Evolutionary conservation across 2,113 vertebrate species (phyloP).

Genomic region (Alligator mississippiensis): DNA sequence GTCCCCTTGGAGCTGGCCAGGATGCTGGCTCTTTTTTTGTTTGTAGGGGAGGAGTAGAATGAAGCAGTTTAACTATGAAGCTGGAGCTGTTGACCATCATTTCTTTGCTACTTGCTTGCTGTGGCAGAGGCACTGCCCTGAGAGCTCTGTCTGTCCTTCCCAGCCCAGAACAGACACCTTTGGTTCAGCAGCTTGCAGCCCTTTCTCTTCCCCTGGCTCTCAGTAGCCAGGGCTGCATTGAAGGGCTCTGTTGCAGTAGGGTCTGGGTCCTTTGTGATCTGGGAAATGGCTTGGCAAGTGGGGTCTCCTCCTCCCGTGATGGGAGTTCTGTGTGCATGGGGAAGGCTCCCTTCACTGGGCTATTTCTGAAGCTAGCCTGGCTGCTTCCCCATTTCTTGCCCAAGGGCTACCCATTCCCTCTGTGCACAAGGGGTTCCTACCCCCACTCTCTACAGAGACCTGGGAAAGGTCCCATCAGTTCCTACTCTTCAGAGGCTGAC

Average conservation of each 20-base stretch:
- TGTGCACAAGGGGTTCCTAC: neutral
- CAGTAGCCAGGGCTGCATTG: neutral
- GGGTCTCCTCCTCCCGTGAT: neutral
- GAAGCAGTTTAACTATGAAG: neutral
- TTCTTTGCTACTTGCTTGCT: neutral
- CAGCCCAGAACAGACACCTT: neutral
- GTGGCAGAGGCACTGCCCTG: neutral
- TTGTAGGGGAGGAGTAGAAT: neutral
- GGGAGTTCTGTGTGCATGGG: neutral
- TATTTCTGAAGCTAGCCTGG: neutral
- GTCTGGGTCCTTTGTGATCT: neutral
- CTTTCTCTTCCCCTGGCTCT: neutral
- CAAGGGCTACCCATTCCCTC: neutral
- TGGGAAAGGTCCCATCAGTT: neutral
- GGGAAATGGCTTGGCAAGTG: neutral
- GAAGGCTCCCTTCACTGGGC: neutral
- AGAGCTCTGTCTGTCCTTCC: neutral
- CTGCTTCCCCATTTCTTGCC: neutral
- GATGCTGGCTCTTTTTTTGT: neutral
- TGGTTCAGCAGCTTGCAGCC: neutral
- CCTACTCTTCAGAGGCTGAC: neutral
- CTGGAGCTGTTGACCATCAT: neutral
- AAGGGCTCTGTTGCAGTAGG: neutral
- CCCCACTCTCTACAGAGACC: neutral
- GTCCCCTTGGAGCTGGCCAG: neutral